Percentiles rank a stretch among this genome's conserved stretches.
Conservation (phyloP, 1,140 invertebrate genomes). For the Hormaphis cornu region DNA sequence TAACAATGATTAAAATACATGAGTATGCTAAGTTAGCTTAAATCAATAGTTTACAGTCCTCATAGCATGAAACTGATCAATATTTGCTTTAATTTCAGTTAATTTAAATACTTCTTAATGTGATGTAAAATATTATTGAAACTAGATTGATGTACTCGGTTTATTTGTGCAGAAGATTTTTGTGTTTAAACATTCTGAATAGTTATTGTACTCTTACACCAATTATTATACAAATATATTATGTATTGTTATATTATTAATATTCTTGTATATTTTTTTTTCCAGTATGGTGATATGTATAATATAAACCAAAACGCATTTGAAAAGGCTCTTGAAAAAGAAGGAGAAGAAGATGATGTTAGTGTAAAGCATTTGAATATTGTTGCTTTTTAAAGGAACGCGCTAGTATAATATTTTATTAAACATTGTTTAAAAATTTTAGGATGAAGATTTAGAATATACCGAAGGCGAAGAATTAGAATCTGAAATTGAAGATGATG, state of each 20-base stretch:
- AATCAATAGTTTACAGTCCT: too few relatives aligned
- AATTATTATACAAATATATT: too few relatives aligned
- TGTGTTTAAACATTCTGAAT: too few relatives aligned
- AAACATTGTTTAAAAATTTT: background rate
- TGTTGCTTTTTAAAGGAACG: background rate
- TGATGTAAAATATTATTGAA: too few relatives aligned
- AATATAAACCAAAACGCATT: constrained; percentile 91
- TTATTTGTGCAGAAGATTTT: too few relatives aligned
- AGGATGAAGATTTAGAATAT: constrained; percentile 2
- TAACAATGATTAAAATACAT: background rate
- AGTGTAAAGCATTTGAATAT: background rate
- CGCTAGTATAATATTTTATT: background rate
- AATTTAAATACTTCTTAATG: too few relatives aligned
- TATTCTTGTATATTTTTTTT: constrained; percentile 34
- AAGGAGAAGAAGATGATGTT: constrained; percentile 20
- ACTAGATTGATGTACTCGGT: too few relatives aligned
- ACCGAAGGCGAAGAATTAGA: background rate
- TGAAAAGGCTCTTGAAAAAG: constrained; percentile 35
- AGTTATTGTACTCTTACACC: too few relatives aligned
- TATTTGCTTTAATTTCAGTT: too few relatives aligned
- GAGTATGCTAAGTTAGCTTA: background rate
- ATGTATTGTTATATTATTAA: background rate
- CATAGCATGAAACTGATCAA: too few relatives aligned
- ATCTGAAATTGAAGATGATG: constrained; percentile 7
- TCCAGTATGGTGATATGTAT: constrained; percentile 90